phyloP scores from a whole-genome alignment of 2,113 vertebrate species.

The Delphinus delphis region DNA sequence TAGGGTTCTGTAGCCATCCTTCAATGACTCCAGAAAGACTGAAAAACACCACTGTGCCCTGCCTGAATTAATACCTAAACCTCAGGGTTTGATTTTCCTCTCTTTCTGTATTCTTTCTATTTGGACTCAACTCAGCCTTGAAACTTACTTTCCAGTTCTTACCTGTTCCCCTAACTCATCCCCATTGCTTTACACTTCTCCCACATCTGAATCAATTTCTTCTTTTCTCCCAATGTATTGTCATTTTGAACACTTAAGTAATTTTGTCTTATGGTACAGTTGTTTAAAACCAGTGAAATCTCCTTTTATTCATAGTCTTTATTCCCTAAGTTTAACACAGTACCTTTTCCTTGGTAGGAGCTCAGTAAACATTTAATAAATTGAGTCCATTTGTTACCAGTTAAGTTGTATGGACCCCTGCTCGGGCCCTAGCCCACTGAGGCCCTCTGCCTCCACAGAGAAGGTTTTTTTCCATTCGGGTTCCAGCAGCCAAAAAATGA shows the following conservation, averaged over 20 bases:
- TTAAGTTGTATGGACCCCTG: neutral
- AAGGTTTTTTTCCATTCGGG: neutral
- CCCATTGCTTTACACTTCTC: neutral
- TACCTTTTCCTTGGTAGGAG: neutral
- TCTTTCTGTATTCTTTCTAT: neutral
- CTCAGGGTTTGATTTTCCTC: slow-evolving; percentile 9
- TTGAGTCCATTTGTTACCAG: neutral
- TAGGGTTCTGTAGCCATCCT: neutral
- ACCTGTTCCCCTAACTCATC: neutral
- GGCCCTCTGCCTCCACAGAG: neutral
- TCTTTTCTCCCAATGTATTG: neutral
- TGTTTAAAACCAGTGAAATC: slow-evolving; percentile 7
- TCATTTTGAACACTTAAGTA: neutral
- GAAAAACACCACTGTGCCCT: neutral
- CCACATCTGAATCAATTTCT: neutral
- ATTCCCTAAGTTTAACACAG: neutral
- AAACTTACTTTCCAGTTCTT: neutral
- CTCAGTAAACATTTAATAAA: neutral
- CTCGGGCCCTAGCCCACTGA: neutral
- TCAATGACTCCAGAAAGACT: neutral
- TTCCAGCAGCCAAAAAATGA: neutral
- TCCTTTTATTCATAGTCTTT: neutral
- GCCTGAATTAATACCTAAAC: neutral
- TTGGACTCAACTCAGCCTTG: neutral
- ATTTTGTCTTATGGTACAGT: neutral